phyloP scores from a whole-genome alignment of 64 coral and sea anemone genomes.

The Pocillopora verrucosa region DNA sequence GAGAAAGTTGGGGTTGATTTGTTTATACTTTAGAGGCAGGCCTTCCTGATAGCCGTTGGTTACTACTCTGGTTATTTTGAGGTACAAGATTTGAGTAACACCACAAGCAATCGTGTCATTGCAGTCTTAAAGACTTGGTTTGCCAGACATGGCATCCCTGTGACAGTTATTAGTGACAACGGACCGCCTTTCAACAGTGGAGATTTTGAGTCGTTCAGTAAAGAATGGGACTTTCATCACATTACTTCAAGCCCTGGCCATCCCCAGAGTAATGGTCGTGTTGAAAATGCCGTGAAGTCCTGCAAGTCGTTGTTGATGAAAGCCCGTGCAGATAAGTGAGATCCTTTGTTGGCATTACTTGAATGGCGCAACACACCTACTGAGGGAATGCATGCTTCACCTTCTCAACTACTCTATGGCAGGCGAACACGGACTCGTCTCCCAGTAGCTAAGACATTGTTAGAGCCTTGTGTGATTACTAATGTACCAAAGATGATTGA shows the following conservation, averaged over 20 bases:
- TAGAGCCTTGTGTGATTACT: background rate
- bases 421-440: slow-evolving; percentile 1
- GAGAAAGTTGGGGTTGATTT: too few relatives aligned
- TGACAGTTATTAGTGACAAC: background rate
- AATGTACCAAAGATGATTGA: background rate
- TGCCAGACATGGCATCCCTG: background rate
- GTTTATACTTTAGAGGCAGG: too few relatives aligned
- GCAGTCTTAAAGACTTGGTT: background rate
- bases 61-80: slow-evolving; percentile 6
- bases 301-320: background rate
- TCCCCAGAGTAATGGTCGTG: background rate
- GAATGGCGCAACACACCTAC: slow-evolving; percentile 23
- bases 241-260: background rate
- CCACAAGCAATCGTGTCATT: slow-evolving; percentile 11
- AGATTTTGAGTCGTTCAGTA: background rate
- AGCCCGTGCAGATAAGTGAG: slow-evolving; percentile 14
- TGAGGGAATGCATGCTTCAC: background rate
- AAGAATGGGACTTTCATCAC: slow-evolving; percentile 10
- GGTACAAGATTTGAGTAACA: background rate
- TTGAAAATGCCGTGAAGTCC: background rate
- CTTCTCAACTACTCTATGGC: background rate
- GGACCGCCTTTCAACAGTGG: background rate
- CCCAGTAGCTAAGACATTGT: slow-evolving; percentile 4
- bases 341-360: slow-evolving; percentile 10
- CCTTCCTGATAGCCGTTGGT: too few relatives aligned